Conservation (phyloP, 2,888 invertebrate genomes). For the Clostera curtula region DNA sequence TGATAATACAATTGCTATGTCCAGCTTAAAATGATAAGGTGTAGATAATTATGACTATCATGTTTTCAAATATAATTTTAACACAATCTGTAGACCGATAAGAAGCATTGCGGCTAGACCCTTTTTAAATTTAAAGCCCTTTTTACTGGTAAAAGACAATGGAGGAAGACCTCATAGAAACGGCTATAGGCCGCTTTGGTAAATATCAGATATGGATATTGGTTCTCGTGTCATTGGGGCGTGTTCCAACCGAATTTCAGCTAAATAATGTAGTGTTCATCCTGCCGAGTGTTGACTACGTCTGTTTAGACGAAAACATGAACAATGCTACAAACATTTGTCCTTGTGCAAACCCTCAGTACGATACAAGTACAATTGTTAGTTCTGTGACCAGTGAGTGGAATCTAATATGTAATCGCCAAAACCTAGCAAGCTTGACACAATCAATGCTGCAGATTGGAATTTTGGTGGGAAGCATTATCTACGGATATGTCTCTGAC, state of each 20-base stretch:
- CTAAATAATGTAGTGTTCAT: constrained; percentile 73
- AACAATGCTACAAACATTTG: constrained; percentile 52
- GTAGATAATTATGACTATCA: no score
- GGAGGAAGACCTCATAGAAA: constrained; percentile 45
- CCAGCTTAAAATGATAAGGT: no score
- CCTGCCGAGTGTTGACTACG: constrained; percentile 67
- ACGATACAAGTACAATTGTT: constrained; percentile 64
- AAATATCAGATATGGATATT: constrained; percentile 71
- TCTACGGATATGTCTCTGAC: constrained; percentile 70
- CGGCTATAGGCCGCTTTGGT: constrained; percentile 70
- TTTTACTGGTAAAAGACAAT: constrained; percentile 6
- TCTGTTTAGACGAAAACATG: constrained; percentile 48
- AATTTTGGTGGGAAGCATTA: constrained; percentile 69
- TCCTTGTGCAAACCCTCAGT: constrained; percentile 63
- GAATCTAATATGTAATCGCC: constrained; percentile 75
- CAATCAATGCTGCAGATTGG: constrained; percentile 75
- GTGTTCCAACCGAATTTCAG: constrained; percentile 74
- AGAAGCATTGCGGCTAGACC: no score
- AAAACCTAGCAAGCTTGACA: constrained; percentile 68
- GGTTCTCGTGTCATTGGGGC: constrained; percentile 61
- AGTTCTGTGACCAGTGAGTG: constrained; percentile 77
- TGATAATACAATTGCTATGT: no score
- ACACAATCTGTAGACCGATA: no score
- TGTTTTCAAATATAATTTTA: no score
- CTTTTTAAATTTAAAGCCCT: neutral